These are phyloP conservation scores for Takifugu bimaculatus DNA, from an alignment of 2,113 vertebrate species.

Conservation along the genomic window DNA sequence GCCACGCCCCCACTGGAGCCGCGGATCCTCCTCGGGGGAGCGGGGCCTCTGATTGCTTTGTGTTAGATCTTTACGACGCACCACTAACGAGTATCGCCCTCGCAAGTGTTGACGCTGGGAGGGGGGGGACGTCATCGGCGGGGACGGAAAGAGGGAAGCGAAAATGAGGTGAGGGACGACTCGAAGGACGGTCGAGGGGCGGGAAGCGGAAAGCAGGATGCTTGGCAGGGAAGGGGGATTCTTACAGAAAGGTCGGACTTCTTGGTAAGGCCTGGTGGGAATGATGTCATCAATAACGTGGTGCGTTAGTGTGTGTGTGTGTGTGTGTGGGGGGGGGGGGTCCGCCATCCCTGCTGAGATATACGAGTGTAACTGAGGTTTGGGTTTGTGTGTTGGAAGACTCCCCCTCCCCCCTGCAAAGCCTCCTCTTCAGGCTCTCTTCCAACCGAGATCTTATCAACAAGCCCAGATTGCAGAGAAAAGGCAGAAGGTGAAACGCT, in stretches of 20 bases:
- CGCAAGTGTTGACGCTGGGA: slow-evolving; percentile 38
- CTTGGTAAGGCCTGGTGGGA: slow-evolving; percentile 60
- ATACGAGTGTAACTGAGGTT: slow-evolving; percentile 26
- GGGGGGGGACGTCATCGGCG: slow-evolving; percentile 4
- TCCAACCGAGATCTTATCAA: slow-evolving; percentile 57
- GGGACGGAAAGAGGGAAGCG: slow-evolving; percentile 6
- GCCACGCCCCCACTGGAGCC: slow-evolving; percentile 43
- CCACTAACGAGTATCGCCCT: slow-evolving; percentile 47
- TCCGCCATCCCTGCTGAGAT: slow-evolving; percentile 4
- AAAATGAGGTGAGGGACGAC: slow-evolving; percentile 9
- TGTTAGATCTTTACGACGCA: slow-evolving; percentile 35
- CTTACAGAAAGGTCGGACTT: slow-evolving; percentile 53
- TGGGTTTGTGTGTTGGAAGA: slow-evolving; percentile 32
- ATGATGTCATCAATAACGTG: slow-evolving; percentile 58
- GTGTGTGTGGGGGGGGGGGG: slow-evolving; percentile 4
- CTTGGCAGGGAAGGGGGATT: slow-evolving; percentile 35
- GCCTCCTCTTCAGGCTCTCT: slow-evolving; percentile 38
- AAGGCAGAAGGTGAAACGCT: slow-evolving; percentile 42
- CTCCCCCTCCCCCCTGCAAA: slow-evolving; percentile 34
- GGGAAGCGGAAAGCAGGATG: neutral
- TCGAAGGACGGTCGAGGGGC: slow-evolving; percentile 28
- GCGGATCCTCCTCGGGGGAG: slow-evolving; percentile 31
- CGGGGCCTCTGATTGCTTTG: slow-evolving; percentile 28
- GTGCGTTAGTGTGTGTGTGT: slow-evolving; percentile 18
- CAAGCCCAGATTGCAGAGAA: slow-evolving; percentile 34